Base-by-base conservation (phyloP, 1,140 invertebrate species). In the Nixonia krombeini region DNA sequence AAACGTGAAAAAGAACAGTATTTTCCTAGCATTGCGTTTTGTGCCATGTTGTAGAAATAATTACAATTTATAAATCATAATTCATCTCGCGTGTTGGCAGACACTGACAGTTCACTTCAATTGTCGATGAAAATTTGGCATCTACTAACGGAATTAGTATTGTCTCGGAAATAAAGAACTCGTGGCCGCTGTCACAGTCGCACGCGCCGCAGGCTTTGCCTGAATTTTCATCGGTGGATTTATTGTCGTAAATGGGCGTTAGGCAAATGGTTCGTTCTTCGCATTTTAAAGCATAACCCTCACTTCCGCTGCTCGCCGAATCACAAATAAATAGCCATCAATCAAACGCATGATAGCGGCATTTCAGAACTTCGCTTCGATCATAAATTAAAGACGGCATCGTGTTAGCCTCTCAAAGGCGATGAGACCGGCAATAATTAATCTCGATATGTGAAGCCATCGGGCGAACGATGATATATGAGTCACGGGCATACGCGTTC, bases 381-480 rank as follows among this genome's bases (percentile, higher is more conserved):
- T 70, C 74, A 76, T 74, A 76, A 76, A 76, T 76, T 76, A 74
- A 71, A 56, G 41, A 57, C 70, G 72, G 72, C 67, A 50, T 58
- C 50, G 67, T 70, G 52, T 59, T 61, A 46, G 57, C 46, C 64
- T 57, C 42, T 74, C 59, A 70, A 72, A 73, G 52, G 40, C 53
- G 62, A 70, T 64, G 51, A 64, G 53, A 56, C 52, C 56, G 61
- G 52, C 47, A 61, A 70, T 65, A 62, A 70, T 70, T 70, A 70
- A 70, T 70, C 67, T 65, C 56, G 51, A 70, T 64, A 56, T 50
- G 49, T 29, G 56, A 49, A 50, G 45, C 61, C 52, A 58, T 69
- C 49, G 51, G 44, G 4, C 37, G 53, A 29, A 58, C 50, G 56
- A 37, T 58, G 55, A 61, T 57, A 45, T 56, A 61, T 67, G 50